Conservation (phyloP, 2,797 vertebrate species). For the Spizella passerina region DNA sequence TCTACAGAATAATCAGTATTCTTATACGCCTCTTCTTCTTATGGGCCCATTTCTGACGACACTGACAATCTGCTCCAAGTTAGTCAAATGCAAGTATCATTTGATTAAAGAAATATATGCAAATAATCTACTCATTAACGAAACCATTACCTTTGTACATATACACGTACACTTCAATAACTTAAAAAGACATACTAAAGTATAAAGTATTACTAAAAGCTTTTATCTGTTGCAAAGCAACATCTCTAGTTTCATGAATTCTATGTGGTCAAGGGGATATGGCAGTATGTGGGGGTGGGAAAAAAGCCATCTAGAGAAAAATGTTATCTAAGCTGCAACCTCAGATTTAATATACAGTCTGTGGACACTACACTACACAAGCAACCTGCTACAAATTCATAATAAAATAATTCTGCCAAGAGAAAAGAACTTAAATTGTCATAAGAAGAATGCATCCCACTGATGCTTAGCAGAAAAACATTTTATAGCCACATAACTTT, state of each 20-base stretch:
- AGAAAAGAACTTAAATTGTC: background rate
- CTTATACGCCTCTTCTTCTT: conserved; percentile 39
- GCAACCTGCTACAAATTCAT: background rate
- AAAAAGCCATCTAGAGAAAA: background rate
- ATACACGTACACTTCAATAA: background rate
- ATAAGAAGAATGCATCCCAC: background rate
- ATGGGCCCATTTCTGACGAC: background rate
- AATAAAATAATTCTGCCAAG: background rate
- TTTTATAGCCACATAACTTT: background rate
- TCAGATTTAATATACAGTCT: background rate
- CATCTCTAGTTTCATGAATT: background rate
- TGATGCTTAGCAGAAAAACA: background rate
- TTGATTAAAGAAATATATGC: conserved; percentile 2
- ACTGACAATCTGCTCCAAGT: conserved; percentile 16
- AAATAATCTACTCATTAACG: background rate
- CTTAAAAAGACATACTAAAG: background rate
- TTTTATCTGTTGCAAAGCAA: background rate
- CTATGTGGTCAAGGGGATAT: background rate
- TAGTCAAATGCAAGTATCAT: background rate
- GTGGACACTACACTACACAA: background rate
- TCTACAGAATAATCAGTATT: conserved; percentile 24
- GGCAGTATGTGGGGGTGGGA: fast-evolving
- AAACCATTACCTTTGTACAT: background rate
- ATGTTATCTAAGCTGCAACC: background rate
- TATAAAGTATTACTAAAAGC: background rate